Evolutionary conservation across 2,888 invertebrate species (phyloP).

Genomic region (Xylocampa areola): DNA sequence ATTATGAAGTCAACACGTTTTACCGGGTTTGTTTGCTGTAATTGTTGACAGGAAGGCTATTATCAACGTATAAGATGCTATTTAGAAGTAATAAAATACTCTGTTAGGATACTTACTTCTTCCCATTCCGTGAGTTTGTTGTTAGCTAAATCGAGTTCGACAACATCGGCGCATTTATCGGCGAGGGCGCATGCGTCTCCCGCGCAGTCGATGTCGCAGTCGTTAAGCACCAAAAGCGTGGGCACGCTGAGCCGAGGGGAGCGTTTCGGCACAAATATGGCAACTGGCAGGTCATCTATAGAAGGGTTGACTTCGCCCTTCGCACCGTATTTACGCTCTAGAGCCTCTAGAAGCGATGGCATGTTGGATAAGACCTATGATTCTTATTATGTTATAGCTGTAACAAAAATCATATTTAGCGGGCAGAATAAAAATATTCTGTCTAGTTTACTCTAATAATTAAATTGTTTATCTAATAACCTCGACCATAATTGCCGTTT

Average conservation of each 20-base stretch:
- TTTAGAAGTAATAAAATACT: constrained; percentile 18
- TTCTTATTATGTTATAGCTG: constrained; percentile 56
- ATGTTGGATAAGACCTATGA: constrained; percentile 82
- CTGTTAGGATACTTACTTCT: constrained; percentile 90
- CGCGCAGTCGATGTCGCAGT: constrained; percentile 97
- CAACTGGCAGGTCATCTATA: constrained; percentile 92
- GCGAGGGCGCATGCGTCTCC: constrained; percentile 95
- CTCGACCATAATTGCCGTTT: constrained; percentile 14
- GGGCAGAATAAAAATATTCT: too few species aligned
- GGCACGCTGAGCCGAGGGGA: constrained; percentile 94
- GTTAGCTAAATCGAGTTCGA: constrained; percentile 97
- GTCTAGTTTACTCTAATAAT: too few species aligned
- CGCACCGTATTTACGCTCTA: constrained; percentile 95
- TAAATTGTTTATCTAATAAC: constrained; percentile 9
- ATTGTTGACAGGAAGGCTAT: constrained; percentile 32
- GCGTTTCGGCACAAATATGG: constrained; percentile 96
- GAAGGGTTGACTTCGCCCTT: constrained; percentile 91
- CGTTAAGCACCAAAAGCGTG: constrained; percentile 95
- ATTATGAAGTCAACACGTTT: constrained; percentile 57
- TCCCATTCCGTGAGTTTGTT: constrained; percentile 97
- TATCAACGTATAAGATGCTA: constrained; percentile 16
- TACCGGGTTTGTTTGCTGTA: constrained; percentile 34
- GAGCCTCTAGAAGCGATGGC: constrained; percentile 97
- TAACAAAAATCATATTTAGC: constrained; percentile 52
- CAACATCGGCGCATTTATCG: constrained; percentile 96